These are phyloP conservation scores for Hololepta plana DNA, from an alignment of 2,888 invertebrate species.

Conservation along the genomic window DNA sequence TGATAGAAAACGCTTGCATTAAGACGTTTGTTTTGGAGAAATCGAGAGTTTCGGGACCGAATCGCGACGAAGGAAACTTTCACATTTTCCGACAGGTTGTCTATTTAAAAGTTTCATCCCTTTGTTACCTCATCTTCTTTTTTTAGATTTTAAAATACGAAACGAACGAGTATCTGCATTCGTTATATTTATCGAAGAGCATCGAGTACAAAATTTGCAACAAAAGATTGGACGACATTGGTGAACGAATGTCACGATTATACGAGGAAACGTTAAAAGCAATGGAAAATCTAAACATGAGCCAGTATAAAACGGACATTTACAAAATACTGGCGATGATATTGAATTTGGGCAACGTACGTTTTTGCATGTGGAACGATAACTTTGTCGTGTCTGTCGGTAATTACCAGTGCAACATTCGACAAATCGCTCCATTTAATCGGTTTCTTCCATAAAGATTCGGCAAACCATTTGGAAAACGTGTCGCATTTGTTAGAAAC, in stretches of 20 bases:
- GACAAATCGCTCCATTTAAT: too few species aligned
- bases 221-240: conserved; percentile 8
- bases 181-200: conserved; percentile 14
- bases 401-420: too few species aligned
- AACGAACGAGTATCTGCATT: conserved; percentile 14
- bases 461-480: conserved; percentile 15
- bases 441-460: conserved; percentile 17
- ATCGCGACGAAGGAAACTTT: conserved; percentile 20
- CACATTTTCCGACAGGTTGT: conserved; percentile 25
- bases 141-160: conserved; percentile 17
- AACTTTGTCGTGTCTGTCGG: conserved; percentile 8
- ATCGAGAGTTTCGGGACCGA: conserved; percentile 22
- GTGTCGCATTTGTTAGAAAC: conserved; percentile 14
- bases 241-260: too few species aligned
- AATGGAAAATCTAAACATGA: conserved; percentile 17
- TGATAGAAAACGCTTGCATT: conserved; percentile 23
- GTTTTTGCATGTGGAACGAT: conserved; percentile 15
- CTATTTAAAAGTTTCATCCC: not conserved
- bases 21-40: conserved; percentile 26
- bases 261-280: conserved; percentile 18
- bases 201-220: conserved; percentile 16
- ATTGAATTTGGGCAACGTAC: conserved; percentile 23
- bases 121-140: not conserved
- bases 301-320: conserved; percentile 14
- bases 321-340: conserved; percentile 19